Evolutionary conservation across 1,140 invertebrate genomes (phyloP).

Genomic region (Sesamia nonagrioides): DNA sequence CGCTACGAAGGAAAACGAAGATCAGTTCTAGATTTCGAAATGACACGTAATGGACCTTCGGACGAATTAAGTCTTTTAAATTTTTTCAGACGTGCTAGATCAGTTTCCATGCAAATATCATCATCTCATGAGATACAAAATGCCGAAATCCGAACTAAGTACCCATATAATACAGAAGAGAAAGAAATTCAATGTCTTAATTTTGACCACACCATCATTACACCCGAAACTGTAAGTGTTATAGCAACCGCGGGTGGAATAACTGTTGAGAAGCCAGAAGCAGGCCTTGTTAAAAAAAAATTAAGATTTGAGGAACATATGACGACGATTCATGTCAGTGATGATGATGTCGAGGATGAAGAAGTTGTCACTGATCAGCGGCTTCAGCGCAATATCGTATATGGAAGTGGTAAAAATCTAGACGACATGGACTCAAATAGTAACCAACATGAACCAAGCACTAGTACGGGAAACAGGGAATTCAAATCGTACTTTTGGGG

Average conservation of each 20-base stretch:
- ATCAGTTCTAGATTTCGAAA: constrained; percentile 1
- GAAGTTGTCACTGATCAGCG: constrained; percentile 44
- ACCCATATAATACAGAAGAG: constrained; percentile 57
- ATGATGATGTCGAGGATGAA: constrained; percentile 23
- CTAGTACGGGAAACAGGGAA: constrained; percentile 15
- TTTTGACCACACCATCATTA: constrained; percentile 55
- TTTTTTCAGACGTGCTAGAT: constrained; percentile 53
- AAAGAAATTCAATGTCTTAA: constrained; percentile 66
- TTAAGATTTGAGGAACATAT: constrained; percentile 72
- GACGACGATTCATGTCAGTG: constrained; percentile 60
- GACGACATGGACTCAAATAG: background rate
- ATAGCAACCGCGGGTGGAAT: constrained; percentile 38
- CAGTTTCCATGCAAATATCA: constrained; percentile 37
- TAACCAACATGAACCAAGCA: constrained; percentile 29
- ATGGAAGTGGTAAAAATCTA: constrained; percentile 36
- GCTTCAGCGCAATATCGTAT: constrained; percentile 46
- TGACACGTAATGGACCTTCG: background rate
- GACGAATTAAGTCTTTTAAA: constrained; percentile 60
- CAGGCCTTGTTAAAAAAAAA: constrained; percentile 55
- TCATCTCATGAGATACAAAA: background rate
- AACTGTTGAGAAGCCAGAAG: constrained; percentile 42
- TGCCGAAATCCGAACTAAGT: background rate
- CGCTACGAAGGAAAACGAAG: background rate
- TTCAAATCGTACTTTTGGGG: constrained; percentile 42
- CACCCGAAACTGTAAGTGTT: background rate